phyloP scores from a whole-genome alignment of 2,888 invertebrate genomes.

The Acanthosepion lycidas region DNA sequence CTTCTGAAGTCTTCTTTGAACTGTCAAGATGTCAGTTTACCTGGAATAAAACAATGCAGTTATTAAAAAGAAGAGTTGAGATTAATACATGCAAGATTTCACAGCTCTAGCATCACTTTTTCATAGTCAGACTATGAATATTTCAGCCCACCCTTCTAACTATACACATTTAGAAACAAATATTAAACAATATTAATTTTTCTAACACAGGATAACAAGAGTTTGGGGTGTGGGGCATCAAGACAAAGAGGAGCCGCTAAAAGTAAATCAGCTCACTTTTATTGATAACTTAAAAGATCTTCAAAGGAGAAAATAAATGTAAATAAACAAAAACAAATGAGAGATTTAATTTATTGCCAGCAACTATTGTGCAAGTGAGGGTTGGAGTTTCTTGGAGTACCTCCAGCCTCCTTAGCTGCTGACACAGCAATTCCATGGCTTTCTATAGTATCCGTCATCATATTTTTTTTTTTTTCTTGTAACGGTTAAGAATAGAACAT shows the following conservation, averaged over 20 bases:
- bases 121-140: too few relatives aligned
- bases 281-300: neutral
- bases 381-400: too few relatives aligned
- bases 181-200: neutral
- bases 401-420: neutral
- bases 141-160: too few relatives aligned
- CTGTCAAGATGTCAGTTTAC: too few relatives aligned
- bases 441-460: neutral
- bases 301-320: neutral
- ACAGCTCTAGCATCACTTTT: too few relatives aligned
- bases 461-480: neutral
- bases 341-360: neutral
- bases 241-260: neutral
- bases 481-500: slow-evolving; percentile 2
- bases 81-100: too few relatives aligned
- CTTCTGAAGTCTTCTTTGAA: too few relatives aligned
- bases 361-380: neutral
- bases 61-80: too few relatives aligned
- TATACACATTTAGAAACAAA: too few relatives aligned
- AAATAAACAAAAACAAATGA: neutral
- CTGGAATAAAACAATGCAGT: too few relatives aligned
- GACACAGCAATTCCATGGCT: neutral
- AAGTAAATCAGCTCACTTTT: neutral
- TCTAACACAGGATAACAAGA: neutral
- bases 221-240: neutral